These are phyloP conservation scores for Apamea anceps DNA, from an alignment of 2,888 invertebrate species.

Conservation along the genomic window DNA sequence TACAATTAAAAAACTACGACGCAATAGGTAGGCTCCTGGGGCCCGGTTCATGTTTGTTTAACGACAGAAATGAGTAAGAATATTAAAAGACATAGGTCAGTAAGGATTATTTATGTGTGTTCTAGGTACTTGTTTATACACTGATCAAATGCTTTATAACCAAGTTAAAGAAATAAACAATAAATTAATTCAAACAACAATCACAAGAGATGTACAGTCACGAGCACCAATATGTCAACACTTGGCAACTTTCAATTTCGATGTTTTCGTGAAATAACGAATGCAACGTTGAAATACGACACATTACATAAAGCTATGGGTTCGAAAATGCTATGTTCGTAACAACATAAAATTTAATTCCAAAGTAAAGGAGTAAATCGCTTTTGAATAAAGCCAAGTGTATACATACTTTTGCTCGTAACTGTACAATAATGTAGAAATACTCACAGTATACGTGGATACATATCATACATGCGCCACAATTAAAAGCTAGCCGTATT, in stretches of 20 bases:
- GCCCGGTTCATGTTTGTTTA: not conserved
- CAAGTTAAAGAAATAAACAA: conserved; percentile 51
- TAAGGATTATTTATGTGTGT: conserved; percentile 5
- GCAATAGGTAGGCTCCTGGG: not conserved
- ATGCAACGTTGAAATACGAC: no score
- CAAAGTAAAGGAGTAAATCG: no score
- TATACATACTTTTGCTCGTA: no score
- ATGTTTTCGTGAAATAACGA: no score
- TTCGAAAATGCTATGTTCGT: no score
- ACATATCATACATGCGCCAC: conserved; percentile 13
- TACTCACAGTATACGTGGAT: conserved; percentile 37
- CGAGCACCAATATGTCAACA: no score
- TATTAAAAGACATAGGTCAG: not conserved
- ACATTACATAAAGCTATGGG: no score
- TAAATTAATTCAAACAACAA: conserved; percentile 58
- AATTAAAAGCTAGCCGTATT: conserved; percentile 38
- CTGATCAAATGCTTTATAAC: conserved; percentile 46
- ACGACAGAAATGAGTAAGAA: not conserved
- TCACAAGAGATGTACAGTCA: conserved; percentile 38
- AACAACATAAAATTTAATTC: no score
- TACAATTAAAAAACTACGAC: not conserved
- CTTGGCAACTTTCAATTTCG: no score
- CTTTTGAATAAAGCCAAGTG: no score
- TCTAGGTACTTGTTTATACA: conserved; percentile 46
- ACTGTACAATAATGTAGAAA: conserved; percentile 36